Base-by-base conservation (phyloP, 1,140 invertebrate species). In the Chlorops oryzae region DNA sequence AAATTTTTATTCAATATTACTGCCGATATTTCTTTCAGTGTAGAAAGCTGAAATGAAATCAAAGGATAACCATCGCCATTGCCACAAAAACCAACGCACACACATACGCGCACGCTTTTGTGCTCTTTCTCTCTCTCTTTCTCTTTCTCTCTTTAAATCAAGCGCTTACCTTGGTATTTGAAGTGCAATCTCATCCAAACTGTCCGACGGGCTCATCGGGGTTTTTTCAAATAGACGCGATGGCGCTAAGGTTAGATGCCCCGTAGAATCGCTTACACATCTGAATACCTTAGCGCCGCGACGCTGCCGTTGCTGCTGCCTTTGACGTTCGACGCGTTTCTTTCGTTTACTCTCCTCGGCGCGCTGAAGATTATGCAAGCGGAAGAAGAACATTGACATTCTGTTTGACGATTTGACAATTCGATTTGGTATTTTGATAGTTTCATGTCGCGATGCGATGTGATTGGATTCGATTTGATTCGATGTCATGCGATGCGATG, bases 341-440 rank as follows among this genome's bases (percentile, higher is more conserved):
- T 75, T 76, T 56, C 78, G 73, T 60, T 79, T 74, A 60, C 75
- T 85, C 62, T 87, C 87, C 74, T 88, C 85, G 64, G 84, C 85
- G 34, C 88, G 82, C 67, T 84, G 87, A 62, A 92, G 80, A 74
- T 91, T 90, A 81, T 90, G 89, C 70, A 91, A 81, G 48, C 90
- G 88, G 77, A 92, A 92, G 83, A 93, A 92, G 81, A 92, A 94
- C 80, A 92, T 82, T 79, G 90, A 92, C 90, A 93, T 91, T 77
- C 79, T 82, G 60, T 59, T 20, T 34, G 43, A 15, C 27, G 46
- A 22, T 13, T 21, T 25, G 23, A 7, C 7, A 7, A 17, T 40
- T 38, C 6, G 21, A 20, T 38, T 38, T 38, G 17, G 5, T 6
- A 18, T 38, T 38, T 38, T 38, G 15, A 38, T 18, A 6, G 6